A percentile compares a stretch with the other conserved stretches of the same genome.
These are phyloP conservation scores for Sarcophaga bullata DNA, from an alignment of 1,140 invertebrate species.

Conservation along the genomic window DNA sequence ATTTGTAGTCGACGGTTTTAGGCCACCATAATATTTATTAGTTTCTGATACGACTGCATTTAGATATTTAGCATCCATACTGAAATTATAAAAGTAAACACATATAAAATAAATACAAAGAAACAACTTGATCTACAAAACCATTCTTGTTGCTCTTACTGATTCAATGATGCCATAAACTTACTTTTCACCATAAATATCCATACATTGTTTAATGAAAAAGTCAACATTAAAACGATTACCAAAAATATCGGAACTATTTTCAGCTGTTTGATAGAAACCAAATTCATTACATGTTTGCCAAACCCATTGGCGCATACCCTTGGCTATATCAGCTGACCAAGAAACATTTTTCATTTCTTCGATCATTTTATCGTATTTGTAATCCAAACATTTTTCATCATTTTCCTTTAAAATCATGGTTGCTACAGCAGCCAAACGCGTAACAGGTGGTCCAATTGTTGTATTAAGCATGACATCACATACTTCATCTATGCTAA, in stretches of 20 bases:
- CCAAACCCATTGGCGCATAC: constrained; percentile 90
- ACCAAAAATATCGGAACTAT: constrained; percentile 79
- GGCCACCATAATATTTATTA: constrained; percentile 83
- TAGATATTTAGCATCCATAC: constrained; percentile 57
- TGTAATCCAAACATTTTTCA: constrained; percentile 86
- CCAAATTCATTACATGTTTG: constrained; percentile 97
- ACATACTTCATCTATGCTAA: constrained; percentile 83
- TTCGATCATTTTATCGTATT: constrained; percentile 81
- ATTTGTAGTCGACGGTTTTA: constrained; percentile 75
- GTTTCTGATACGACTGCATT: constrained; percentile 74
- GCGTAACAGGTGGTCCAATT: constrained; percentile 72
- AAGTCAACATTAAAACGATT: constrained; percentile 81
- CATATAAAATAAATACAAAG: background rate
- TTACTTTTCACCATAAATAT: constrained; percentile 77
- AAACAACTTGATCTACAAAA: too few relatives aligned
- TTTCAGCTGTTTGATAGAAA: constrained; percentile 90
- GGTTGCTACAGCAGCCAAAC: constrained; percentile 78
- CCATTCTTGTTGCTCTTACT: constrained; percentile 66
- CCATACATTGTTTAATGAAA: constrained; percentile 83
- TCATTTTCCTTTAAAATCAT: constrained; percentile 75
- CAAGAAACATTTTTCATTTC: constrained; percentile 78
- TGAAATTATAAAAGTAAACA: constrained; percentile 32
- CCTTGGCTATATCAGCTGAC: constrained; percentile 71
- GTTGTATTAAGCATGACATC: constrained; percentile 76
- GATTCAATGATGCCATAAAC: too few relatives aligned